Conservation (phyloP, 1,140 invertebrate genomes). For the Drosophila lacteicornis region DNA sequence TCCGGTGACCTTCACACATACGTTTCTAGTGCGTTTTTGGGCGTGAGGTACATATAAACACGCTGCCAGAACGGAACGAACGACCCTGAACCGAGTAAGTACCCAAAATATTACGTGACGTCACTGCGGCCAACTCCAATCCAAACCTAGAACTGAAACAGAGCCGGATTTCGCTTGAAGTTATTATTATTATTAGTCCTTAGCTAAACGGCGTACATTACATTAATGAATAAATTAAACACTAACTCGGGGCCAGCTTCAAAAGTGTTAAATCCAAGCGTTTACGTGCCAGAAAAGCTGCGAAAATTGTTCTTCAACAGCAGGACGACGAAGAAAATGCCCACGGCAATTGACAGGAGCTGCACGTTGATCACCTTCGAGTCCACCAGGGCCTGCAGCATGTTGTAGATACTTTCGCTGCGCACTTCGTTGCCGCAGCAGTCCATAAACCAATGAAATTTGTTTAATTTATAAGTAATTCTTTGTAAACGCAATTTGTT, state of each 20-base stretch:
- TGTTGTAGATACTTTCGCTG: conserved; percentile 77
- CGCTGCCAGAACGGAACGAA: conserved; percentile 19
- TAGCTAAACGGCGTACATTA: conserved; percentile 73
- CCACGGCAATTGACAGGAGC: conserved; percentile 79
- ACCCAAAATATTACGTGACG: conserved; percentile 61
- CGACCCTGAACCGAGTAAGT: conserved; percentile 61
- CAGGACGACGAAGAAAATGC: conserved; percentile 79
- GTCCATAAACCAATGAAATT: conserved; percentile 64
- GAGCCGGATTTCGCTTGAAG: conserved; percentile 29
- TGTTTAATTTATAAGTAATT: conserved; percentile 31
- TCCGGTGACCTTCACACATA: conserved; percentile 46
- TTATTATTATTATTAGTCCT: conserved; percentile 63
- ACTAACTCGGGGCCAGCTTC: conserved; percentile 40
- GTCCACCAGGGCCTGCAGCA: conserved; percentile 76
- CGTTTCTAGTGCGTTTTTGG: conserved; percentile 53
- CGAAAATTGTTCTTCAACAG: conserved; percentile 78
- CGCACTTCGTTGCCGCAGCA: conserved; percentile 78
- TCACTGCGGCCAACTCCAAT: conserved; percentile 37
- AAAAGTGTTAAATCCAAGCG: background rate
- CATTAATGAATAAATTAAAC: conserved; percentile 61
- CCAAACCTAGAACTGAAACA: conserved; percentile 34
- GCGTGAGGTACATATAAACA: conserved; percentile 16
- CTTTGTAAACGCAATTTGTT: conserved; percentile 44
- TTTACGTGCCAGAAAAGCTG: conserved; percentile 76
- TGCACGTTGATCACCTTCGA: conserved; percentile 81